Conservation (phyloP, 2,888 invertebrate species). For the Nemotelus nigrinus region DNA sequence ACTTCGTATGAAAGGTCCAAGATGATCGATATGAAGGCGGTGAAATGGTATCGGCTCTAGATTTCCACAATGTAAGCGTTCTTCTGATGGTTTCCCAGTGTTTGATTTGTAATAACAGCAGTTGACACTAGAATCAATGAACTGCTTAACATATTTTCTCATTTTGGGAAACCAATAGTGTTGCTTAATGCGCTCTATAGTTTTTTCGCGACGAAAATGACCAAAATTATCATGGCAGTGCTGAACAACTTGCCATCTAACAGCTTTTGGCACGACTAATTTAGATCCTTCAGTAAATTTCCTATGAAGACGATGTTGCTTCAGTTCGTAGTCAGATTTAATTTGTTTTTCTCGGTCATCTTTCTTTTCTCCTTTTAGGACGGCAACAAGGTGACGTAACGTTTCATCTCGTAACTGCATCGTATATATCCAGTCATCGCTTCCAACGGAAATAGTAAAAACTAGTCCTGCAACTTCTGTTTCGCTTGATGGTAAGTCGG, state of each 20-base stretch:
- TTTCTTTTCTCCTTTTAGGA: constrained; percentile 8
- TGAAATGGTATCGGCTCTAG: neutral
- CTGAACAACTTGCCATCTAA: neutral
- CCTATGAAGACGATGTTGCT: neutral
- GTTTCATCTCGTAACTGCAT: neutral
- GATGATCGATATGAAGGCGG: neutral
- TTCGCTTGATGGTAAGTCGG: neutral
- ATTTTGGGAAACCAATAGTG: neutral
- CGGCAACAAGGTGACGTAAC: neutral
- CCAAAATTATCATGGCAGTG: neutral
- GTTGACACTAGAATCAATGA: neutral
- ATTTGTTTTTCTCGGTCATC: neutral
- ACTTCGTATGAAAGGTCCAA: neutral
- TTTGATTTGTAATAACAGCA: neutral
- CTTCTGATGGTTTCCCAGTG: neutral
- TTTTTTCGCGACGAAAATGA: neutral
- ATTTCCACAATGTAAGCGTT: no score
- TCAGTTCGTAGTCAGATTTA: neutral
- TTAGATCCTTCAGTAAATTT: no score
- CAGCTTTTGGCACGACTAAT: neutral
- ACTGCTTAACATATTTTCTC: neutral
- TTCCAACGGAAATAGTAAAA: neutral
- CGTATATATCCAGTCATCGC: neutral
- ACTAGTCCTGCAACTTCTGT: neutral
- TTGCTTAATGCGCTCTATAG: neutral